Evolutionary conservation across 1,140 invertebrate species (phyloP), one percentile per base, ranked within the genome.

Genomic region (Vollenhovia emeryi): DNA sequence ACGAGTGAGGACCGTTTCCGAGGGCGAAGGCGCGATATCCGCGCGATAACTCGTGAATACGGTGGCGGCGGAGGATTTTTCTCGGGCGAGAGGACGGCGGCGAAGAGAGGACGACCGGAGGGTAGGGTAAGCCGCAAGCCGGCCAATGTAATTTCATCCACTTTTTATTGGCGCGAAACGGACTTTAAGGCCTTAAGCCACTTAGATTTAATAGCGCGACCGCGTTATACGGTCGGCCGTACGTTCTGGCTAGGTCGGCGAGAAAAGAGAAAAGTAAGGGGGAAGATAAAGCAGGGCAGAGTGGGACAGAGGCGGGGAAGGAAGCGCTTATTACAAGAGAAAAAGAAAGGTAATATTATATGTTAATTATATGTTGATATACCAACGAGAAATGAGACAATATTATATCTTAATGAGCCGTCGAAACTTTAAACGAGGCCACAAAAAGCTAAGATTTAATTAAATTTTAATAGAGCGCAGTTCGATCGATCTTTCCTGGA

Each of bases 171-270:
- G 90, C 89, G 89, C 89, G 89, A 87, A 75, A 87, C 90, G 87
- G 90, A 93, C 92, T 93, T 94, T 93, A 93, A 93, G 91, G 87
- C 91, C 85, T 92, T 94, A 92, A 94, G 93, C 93, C 93, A 94
- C 93, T 94, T 94, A 93, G 92, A 93, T 94, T 94, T 94, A 94
- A 94, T 94, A 92, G 93, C 90, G 84, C 86, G 85, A 88, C 88
- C 91, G 88, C 80, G 84, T 89, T 91, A 92, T 88, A 92, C 89
- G 86, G 68, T 84, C 69, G 74, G 68, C 86, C 82, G 64, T 88
- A 84, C 71, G 78, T 85, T 78, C 52, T 43, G 36, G 71, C 76
- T 86, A 60, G 52, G 73, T 64, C 8, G 36, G 45, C 30, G 59
- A 62, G 71, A 52, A 84, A 78, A 79, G 48, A 85, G 66, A 50